Evolutionary conservation across 1,140 invertebrate species (phyloP).

Genomic region (Pogonus chalceus): DNA sequence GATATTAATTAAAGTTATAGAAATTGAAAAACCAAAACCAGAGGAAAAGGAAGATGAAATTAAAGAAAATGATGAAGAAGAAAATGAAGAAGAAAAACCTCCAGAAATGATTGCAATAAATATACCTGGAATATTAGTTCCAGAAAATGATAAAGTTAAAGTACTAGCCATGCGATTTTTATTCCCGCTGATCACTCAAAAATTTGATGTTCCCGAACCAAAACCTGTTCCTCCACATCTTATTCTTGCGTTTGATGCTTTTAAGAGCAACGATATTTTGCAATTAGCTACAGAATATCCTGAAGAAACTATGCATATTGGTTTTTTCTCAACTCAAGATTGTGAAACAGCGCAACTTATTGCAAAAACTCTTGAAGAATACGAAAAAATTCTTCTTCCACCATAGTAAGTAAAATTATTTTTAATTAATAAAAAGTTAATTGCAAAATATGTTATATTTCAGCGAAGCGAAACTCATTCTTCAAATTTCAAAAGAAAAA

Average conservation of each 20-base stretch:
- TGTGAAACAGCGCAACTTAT: constrained; percentile 37
- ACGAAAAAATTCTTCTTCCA: constrained; percentile 38
- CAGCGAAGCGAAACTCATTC: constrained; percentile 49
- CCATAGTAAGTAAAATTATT: constrained; percentile 31
- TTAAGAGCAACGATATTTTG: constrained; percentile 49
- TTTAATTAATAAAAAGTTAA: not conserved
- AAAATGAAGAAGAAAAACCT: not conserved
- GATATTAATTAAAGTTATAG: constrained; percentile 15
- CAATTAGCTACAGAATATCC: constrained; percentile 34
- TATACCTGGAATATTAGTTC: constrained; percentile 48
- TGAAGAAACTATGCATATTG: constrained; percentile 42
- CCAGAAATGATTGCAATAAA: constrained; percentile 10
- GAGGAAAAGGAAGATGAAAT: constrained; percentile 18
- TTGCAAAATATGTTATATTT: constrained; percentile 15
- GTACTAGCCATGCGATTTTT: constrained; percentile 46
- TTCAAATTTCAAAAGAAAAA: constrained; percentile 44
- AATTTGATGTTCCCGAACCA: constrained; percentile 41
- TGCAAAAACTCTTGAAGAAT: constrained; percentile 42
- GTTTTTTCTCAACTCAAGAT: constrained; percentile 47
- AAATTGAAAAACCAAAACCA: constrained; percentile 15
- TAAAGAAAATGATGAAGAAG: no score
- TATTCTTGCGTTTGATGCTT: constrained; percentile 48
- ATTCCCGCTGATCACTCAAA: constrained; percentile 44
- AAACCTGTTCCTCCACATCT: constrained; percentile 45
- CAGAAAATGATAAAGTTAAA: constrained; percentile 43